Evolutionary conservation across 2,888 invertebrate genomes (phyloP).

Genomic region (Cheilosia pagana): DNA sequence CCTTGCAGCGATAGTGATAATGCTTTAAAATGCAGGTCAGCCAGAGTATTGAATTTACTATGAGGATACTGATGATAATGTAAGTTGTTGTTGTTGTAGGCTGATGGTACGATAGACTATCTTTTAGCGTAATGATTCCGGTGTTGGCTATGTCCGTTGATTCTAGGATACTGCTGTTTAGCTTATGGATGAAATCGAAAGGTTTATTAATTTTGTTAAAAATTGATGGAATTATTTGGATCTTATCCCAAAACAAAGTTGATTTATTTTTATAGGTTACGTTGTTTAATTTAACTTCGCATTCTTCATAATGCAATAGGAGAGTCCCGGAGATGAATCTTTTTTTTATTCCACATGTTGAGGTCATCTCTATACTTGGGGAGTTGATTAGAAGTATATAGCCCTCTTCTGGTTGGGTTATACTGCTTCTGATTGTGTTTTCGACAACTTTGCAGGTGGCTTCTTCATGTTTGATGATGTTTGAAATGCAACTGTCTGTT

Average conservation of each 20-base stretch:
- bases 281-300: not conserved
- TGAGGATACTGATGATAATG: not conserved
- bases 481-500: constrained; percentile 1
- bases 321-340: not conserved
- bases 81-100: not conserved
- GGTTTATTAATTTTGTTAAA: not conserved
- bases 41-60: not conserved
- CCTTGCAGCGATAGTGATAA: not conserved
- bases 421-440: not conserved
- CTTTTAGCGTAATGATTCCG: too few relatives aligned
- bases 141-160: not conserved
- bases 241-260: constrained; percentile 1
- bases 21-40: not conserved
- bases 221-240: constrained; percentile 14
- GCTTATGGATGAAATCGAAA: not conserved
- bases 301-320: not conserved
- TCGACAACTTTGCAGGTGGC: not conserved
- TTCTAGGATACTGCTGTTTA: not conserved
- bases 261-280: not conserved
- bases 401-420: not conserved
- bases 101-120: not conserved
- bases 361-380: not conserved
- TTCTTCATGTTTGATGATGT: not conserved
- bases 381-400: not conserved
- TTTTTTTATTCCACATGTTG: not conserved